Base-by-base conservation (phyloP, 2,888 invertebrate genomes). In the Pinctada fucata region DNA sequence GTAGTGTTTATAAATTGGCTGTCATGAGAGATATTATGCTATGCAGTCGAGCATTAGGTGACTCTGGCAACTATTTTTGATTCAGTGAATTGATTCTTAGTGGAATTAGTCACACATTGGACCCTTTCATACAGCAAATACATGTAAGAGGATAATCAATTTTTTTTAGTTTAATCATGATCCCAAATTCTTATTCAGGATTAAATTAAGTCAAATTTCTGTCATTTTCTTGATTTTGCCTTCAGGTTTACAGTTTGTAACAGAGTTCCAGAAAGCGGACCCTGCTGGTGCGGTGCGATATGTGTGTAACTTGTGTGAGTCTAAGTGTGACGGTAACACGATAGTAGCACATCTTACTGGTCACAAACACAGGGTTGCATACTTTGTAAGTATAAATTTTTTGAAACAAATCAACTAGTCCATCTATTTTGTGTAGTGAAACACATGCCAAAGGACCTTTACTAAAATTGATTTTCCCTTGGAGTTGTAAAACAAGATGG, bases 221-320 rank as follows among this genome's bases (percentile, higher is more conserved):
- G 31, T 31, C 31, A 31, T 72, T 47, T 13, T 69, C 47, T 69
- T 49, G 31, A 31, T 31, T 31, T 63, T 48, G 51, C 48, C 78
- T 78, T 0, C 80, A 87, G 87, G 87, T 51, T 70, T 87, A 50
- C 83, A 85, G 63, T 87, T 79, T 82, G 58, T 87, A 6, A 86
- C 87, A 51, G 87, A 87, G 79, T 86, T 86, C 72, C 86, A 86
- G 76, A 83, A 79, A 50, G 71, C 72, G 10, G 85, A 85, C 66
- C 51, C 71, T 0, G 80, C 76, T 48, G 71, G 76, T 0, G 10
- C 79, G 3, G 71, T 79, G 2, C 66, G 82, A 65, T 90, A 86
- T 80, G 85, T 89, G 58, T 90, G 88, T 83, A 88, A 87, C 73
- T 72, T 87, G 69, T 90, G 90, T 81, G 87, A 89, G 72, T 79